phyloP scores from a whole-genome alignment of 2,797 vertebrate genomes.

The Dicrostonyx torquatus region DNA sequence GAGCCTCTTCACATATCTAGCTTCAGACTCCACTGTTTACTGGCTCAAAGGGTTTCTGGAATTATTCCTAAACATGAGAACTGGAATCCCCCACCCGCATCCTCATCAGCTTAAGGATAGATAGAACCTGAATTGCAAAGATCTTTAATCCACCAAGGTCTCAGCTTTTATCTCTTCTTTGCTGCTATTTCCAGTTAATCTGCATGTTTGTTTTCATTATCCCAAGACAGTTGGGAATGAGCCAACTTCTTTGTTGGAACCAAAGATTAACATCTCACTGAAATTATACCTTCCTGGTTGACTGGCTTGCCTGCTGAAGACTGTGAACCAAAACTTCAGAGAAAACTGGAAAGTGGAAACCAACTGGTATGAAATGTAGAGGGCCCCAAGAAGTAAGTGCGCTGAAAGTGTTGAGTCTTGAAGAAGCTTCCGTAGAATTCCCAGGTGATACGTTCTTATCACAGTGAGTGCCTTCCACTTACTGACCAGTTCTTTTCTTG shows the following conservation, averaged over 20 bases:
- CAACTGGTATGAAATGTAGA: neutral
- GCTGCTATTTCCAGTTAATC: conserved; percentile 52
- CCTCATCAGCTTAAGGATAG: conserved; percentile 47
- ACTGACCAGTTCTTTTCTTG: neutral
- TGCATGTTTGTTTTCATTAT: conserved; percentile 54
- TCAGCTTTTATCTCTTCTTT: conserved; percentile 33
- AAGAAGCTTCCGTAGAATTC: neutral
- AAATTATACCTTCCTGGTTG: conserved; percentile 28
- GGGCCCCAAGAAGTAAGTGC: neutral
- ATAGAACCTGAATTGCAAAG: conserved; percentile 48
- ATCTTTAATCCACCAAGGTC: conserved; percentile 45
- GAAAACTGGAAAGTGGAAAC: neutral
- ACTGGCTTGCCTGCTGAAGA: neutral
- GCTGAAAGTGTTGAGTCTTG: neutral
- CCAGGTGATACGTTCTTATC: neutral
- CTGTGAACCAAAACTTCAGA: neutral
- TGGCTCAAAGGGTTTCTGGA: conserved; percentile 36
- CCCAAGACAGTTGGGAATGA: conserved; percentile 2
- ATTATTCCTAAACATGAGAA: conserved; percentile 36
- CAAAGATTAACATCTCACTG: conserved; percentile 6
- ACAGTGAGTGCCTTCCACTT: neutral
- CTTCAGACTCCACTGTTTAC: conserved; percentile 30
- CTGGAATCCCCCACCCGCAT: neutral
- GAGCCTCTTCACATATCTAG: conserved; percentile 14
- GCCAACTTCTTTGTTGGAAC: neutral